These are phyloP conservation scores for Channallabes apus DNA, from an alignment of 2,797 vertebrate species.

Conservation along the genomic window DNA sequence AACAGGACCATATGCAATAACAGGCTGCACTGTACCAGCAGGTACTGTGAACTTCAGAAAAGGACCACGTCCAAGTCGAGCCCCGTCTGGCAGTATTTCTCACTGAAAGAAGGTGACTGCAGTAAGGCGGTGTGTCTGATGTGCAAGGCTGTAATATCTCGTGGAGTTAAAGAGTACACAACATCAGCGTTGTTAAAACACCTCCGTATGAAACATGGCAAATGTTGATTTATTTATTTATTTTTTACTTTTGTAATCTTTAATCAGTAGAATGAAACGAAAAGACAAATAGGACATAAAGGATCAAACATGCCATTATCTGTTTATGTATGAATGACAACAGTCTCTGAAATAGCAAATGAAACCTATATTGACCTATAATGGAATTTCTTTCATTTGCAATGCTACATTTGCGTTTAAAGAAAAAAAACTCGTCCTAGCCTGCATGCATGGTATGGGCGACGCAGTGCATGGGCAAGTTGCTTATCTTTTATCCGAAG, in stretches of 20 bases:
- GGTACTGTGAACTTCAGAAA: conserved; percentile 56
- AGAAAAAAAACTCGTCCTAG: not conserved
- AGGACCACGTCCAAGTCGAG: conserved; percentile 54
- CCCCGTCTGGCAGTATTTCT: conserved; percentile 57
- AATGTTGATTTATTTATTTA: conserved; percentile 44
- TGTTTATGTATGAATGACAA: not conserved
- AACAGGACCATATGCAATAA: conserved; percentile 53
- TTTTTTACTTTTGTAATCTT: conserved; percentile 15
- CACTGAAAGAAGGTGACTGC: conserved; percentile 54
- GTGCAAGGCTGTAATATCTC: conserved; percentile 55
- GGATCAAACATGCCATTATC: not conserved
- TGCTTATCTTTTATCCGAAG: too few relatives aligned
- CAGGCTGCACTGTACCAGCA: conserved; percentile 49
- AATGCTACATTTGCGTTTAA: not conserved
- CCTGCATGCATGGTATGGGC: not conserved
- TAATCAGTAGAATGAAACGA: not conserved
- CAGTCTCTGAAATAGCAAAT: conserved; percentile 6
- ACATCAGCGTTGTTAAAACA: conserved; percentile 54
- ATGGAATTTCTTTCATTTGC: not conserved
- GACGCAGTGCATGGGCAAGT: not conserved
- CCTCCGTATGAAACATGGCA: conserved; percentile 57
- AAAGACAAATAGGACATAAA: not conserved
- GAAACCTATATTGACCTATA: not conserved
- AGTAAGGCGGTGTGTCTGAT: conserved; percentile 57
- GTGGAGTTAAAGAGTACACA: conserved; percentile 57